A percentile compares a stretch with the other conserved stretches of the same genome.
These are phyloP conservation scores for Apodemia duryi DNA, from an alignment of 2,888 invertebrate genomes.

Conservation along the genomic window DNA sequence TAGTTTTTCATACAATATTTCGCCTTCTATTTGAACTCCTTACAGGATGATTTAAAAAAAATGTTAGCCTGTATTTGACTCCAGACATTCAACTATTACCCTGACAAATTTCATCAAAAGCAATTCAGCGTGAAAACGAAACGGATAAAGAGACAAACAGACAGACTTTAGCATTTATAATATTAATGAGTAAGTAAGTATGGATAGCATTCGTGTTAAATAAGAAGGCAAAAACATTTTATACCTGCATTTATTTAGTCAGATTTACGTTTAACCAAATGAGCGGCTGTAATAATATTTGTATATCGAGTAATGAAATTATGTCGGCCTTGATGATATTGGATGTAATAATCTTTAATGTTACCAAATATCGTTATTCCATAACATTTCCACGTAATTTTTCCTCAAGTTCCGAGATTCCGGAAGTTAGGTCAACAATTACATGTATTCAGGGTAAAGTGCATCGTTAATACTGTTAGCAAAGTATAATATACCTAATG, in stretches of 20 bases:
- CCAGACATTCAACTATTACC: too few species aligned
- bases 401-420: conserved; percentile 39
- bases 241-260: neutral
- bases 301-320: conserved; percentile 3
- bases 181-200: too few species aligned
- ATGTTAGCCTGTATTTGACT: too few species aligned
- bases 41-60: too few species aligned
- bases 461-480: conserved; percentile 33
- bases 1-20: too few species aligned
- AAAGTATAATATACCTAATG: neutral
- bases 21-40: too few species aligned
- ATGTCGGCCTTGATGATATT: conserved; percentile 14
- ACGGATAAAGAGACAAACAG: too few species aligned
- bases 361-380: conserved; percentile 39
- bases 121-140: too few species aligned
- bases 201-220: too few species aligned
- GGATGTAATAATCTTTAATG: conserved; percentile 30
- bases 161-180: too few species aligned
- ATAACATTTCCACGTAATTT: conserved; percentile 52
- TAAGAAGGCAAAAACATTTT: neutral
- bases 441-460: conserved; percentile 53
- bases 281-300: conserved; percentile 12
- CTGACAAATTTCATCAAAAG: too few species aligned
- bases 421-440: conserved; percentile 42
- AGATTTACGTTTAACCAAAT: conserved; percentile 4